Conservation (phyloP, 2,113 vertebrate genomes). For the Nannospalax galili region DNA sequence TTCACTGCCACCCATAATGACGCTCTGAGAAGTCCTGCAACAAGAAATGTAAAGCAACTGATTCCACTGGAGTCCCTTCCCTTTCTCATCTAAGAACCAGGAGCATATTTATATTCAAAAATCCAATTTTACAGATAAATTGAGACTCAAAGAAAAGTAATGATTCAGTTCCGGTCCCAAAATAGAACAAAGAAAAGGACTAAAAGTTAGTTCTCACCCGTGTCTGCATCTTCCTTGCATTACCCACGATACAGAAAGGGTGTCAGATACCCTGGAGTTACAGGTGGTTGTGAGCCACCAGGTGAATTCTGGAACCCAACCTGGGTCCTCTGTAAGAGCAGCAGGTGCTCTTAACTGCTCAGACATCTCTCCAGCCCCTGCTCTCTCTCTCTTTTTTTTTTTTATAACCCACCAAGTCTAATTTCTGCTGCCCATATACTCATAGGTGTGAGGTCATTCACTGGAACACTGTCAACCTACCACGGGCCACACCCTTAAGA, state of each 20-base stretch:
- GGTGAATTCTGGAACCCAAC: too few relatives aligned
- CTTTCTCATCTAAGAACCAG: neutral
- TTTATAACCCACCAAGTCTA: too few relatives aligned
- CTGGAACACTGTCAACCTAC: too few relatives aligned
- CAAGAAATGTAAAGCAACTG: too few relatives aligned
- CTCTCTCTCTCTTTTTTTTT: too few relatives aligned
- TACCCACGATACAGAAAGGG: neutral
- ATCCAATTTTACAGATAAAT: neutral
- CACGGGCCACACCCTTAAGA: too few relatives aligned
- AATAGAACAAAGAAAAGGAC: neutral
- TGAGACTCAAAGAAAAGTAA: neutral
- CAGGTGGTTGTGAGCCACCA: too few relatives aligned
- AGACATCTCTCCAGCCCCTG: too few relatives aligned
- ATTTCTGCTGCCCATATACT: too few relatives aligned
- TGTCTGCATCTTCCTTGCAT: neutral
- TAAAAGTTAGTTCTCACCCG: neutral
- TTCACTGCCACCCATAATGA: rapidly evolving
- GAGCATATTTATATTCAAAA: neutral
- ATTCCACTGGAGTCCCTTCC: neutral
- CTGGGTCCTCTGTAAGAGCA: too few relatives aligned
- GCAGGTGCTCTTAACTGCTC: too few relatives aligned
- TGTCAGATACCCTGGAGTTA: neutral
- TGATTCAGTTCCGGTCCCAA: neutral
- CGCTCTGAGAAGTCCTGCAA: neutral
- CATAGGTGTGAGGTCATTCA: too few relatives aligned